Percentiles rank a stretch among this genome's conserved stretches.
These are phyloP conservation scores for Babyrousa celebensis DNA, from an alignment of 2,797 vertebrate genomes.

Conservation along the genomic window DNA sequence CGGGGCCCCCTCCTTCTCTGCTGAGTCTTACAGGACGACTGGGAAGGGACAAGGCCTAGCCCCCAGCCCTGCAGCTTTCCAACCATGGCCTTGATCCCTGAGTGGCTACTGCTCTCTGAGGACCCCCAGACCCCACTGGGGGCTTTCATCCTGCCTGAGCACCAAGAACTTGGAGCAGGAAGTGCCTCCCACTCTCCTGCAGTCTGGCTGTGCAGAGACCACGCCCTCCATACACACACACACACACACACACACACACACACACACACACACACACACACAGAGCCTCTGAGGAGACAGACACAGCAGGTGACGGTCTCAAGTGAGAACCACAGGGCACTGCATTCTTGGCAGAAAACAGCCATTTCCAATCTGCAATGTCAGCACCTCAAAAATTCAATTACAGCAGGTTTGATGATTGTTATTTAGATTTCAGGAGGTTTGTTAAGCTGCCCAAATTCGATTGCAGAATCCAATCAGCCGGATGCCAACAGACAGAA, in stretches of 20 bases:
- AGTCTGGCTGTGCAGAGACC: conserved; percentile 62
- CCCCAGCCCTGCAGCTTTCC: not conserved
- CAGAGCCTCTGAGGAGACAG: conserved; percentile 74
- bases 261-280: not conserved
- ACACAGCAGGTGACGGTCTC: not conserved
- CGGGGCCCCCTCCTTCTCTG: not conserved
- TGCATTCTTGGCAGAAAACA: not conserved
- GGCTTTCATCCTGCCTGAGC: conserved; percentile 17
- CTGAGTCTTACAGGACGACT: no score
- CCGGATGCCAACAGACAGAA: not conserved
- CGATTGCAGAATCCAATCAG: conserved; percentile 1
- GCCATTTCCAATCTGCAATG: conserved; percentile 30
- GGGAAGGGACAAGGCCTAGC: not conserved
- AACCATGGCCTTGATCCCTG: not conserved
- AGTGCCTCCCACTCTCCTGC: conserved; percentile 73
- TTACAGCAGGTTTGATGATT: conserved; percentile 56
- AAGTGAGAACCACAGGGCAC: not conserved
- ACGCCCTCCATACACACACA: not conserved
- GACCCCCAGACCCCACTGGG: rapidly evolving
- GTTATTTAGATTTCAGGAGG: not conserved
- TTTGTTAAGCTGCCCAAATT: not conserved
- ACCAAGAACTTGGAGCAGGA: conserved; percentile 76
- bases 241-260: not conserved
- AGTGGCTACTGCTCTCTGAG: not conserved
- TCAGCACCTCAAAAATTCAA: not conserved